Evolutionary conservation across 1,140 invertebrate species (phyloP), one percentile per base, ranked within the genome.

Genomic region (Drosophila busckii): DNA sequence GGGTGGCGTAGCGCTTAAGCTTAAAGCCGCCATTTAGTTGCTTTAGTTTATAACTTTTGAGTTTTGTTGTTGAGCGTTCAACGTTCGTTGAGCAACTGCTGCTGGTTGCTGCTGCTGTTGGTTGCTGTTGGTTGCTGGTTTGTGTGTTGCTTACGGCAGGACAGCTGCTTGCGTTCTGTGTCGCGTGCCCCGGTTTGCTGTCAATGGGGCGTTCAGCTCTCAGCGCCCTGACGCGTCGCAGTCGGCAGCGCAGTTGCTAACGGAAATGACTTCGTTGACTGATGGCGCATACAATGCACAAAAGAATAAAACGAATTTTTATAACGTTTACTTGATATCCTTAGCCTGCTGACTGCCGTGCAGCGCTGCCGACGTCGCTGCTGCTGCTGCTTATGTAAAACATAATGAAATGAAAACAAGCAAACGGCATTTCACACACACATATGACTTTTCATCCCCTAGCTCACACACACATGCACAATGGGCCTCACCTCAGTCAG

Each of bases 191-290:
- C 67, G 69, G 41, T 73, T 59, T 48, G 84, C 85, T 75, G 75
- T 78, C 68, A 78, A n/a, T 73, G 71, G 71, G 65, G 71, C 71
- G 56, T 61, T 38, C 26, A 25, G n/a, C n/a, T 26, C 22, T 7
- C 52, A 26, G 34, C 35, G 37, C 20, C 26, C n/a, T 19, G 40
- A 6, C 23, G 17, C 46, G 45, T 17, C 31, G 52, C 31, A 37
- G 52, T 20, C 35, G 58, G 40, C 63, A 50, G 58, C 64, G 45
- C 49, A 32, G n/a, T n/a, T n/a, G 54, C 50, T 56, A 52, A 71
- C 83, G 82, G 82, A 85, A 85, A 70, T 85, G 82, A 85, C 82
- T 85, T 85, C 64, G 82, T 67, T 85, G 75, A 85, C 82, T 75
- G 73, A 70, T 70, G 70, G 63, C 58, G 52, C 58, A 64, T 44